A percentile compares a stretch with the other conserved stretches of the same genome.
Evolutionary conservation across 2,113 vertebrate species (phyloP).

Genomic region (Tragelaphus scriptus): DNA sequence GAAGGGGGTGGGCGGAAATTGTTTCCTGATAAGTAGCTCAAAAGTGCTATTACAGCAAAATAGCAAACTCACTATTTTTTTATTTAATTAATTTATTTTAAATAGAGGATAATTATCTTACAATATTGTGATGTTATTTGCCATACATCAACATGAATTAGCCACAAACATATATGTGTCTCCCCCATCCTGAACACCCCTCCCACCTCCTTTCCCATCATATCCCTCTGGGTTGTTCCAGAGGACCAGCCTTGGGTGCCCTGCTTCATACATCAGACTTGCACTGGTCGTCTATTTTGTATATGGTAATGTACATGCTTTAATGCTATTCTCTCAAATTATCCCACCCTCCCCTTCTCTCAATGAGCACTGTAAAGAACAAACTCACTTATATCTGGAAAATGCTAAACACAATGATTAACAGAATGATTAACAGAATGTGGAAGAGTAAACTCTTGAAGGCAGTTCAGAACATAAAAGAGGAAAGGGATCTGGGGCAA

Average conservation of each 20-base stretch:
- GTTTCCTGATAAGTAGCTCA: background rate
- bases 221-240: background rate
- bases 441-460: background rate
- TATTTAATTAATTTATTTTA: background rate
- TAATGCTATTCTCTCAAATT: background rate
- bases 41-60: background rate
- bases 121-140: background rate
- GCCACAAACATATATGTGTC: background rate
- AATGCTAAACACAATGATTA: background rate
- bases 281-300: background rate
- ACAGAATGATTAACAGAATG: background rate
- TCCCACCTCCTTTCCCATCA: background rate
- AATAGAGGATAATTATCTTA: background rate
- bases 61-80: background rate
- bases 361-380: background rate
- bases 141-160: background rate
- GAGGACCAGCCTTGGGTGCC: background rate
- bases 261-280: background rate
- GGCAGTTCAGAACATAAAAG: background rate
- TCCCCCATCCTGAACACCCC: background rate
- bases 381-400: background rate
- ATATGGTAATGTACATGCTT: background rate
- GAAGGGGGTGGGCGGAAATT: background rate
- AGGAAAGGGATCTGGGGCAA: background rate
- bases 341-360: background rate